Evolutionary conservation across 2,797 vertebrate species (phyloP).

Genomic region (Crypturellus tataupa): DNA sequence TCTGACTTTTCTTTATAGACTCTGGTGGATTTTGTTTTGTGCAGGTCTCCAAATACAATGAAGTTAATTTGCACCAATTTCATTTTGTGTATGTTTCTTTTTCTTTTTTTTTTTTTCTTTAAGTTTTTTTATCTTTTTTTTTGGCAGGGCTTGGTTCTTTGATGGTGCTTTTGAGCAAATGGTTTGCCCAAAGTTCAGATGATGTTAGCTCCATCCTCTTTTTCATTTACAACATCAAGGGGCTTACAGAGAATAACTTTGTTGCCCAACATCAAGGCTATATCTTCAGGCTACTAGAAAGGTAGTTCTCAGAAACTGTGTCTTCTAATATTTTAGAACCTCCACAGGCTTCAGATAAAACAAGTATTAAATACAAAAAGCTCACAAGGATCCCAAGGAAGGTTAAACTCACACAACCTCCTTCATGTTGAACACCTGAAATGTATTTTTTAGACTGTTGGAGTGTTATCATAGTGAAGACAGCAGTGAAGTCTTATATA

Average conservation of each 20-base stretch:
- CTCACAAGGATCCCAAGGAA: constrained; percentile 84
- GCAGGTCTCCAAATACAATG: constrained; percentile 78
- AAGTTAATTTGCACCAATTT: constrained; percentile 84
- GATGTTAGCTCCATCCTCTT: constrained; percentile 82
- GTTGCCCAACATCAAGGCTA: constrained; percentile 87
- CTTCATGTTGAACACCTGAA: constrained; percentile 87
- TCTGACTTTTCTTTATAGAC: constrained; percentile 78
- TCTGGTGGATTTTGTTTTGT: constrained; percentile 83
- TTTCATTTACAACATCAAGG: constrained; percentile 88
- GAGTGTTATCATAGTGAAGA: constrained; percentile 81
- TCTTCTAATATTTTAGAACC: constrained; percentile 89
- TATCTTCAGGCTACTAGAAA: constrained; percentile 88
- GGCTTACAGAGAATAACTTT: constrained; percentile 88
- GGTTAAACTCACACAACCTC: constrained; percentile 86
- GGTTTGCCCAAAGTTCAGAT: constrained; percentile 87
- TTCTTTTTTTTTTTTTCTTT: not conserved
- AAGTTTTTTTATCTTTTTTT: constrained; percentile 18
- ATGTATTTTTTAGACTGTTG: constrained; percentile 77
- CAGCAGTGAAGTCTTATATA: constrained; percentile 83
- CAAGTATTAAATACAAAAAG: constrained; percentile 87
- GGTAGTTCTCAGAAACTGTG: constrained; percentile 86
- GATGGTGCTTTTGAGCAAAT: constrained; percentile 85
- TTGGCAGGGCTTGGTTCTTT: constrained; percentile 80
- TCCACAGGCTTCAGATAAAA: constrained; percentile 88
- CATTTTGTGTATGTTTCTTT: constrained; percentile 80